Evolutionary conservation across 2,797 vertebrate genomes (phyloP).

Genomic region (Mionectes olivaceus): DNA sequence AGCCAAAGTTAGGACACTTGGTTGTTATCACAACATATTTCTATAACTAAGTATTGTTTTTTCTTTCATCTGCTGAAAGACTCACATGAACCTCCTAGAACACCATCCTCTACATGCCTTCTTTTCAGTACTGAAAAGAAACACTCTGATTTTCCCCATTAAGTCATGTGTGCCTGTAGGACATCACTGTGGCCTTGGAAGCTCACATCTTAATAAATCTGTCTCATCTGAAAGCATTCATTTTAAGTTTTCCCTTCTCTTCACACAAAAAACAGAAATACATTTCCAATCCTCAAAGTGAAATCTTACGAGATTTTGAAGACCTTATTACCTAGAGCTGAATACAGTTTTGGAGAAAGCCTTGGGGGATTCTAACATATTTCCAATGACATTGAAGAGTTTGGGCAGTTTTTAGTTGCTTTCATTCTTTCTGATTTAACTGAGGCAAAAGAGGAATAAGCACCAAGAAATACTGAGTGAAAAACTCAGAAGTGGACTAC

Average conservation of each 20-base stretch:
- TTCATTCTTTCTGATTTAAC: not conserved
- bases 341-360: not conserved
- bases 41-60: not conserved
- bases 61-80: not conserved
- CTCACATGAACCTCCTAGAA: not conserved
- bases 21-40: not conserved
- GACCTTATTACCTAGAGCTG: not conserved
- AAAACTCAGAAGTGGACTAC: not conserved
- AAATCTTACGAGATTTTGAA: constrained; percentile 4
- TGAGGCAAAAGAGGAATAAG: not conserved
- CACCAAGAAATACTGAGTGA: not conserved
- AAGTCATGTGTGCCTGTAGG: not conserved
- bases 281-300: not conserved
- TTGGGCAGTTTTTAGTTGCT: not conserved
- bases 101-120: not conserved
- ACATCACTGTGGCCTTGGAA: not conserved
- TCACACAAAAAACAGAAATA: not conserved
- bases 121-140: not conserved
- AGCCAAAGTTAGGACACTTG: not conserved
- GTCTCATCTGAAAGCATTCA: not conserved
- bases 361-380: not conserved
- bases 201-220: not conserved
- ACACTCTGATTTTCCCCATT: not conserved
- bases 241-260: not conserved
- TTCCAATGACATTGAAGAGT: not conserved